Base-by-base conservation (phyloP, 2,797 vertebrate species). In the Carapus acus region DNA sequence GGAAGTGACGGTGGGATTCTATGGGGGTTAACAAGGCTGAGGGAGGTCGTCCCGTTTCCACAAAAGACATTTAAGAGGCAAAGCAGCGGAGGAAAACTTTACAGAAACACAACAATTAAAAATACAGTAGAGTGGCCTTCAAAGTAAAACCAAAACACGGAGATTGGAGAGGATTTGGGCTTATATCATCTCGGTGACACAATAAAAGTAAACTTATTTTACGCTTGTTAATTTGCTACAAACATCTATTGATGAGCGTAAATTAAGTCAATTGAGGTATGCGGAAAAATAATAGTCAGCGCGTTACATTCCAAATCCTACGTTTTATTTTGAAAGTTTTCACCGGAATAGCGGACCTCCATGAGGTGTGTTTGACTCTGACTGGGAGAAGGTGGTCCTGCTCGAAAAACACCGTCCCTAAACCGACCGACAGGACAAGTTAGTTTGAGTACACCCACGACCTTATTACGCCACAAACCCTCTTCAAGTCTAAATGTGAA, bases 1-100 rank as follows among this genome's bases (percentile, higher is more conserved):
- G 83, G 82, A 86, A 82, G 82, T 86, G 85, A 87, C 78, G 75
- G 58, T 29, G 58, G 66, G 48, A 62, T 50, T 63, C 69, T 71
- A 59, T 69, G 64, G 73, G 77, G 31, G 82, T 78, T 80, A 80
- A 69, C 75, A 73, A 67, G 80, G 58, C 77, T 57, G 66, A 71
- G 67, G 77, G 77, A 84, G 80, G 78, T 83, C 79, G 71, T 74
- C 61, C 53, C 39, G 47, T 71, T 68, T 71, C 66, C 64, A 68
- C 65, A 69, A 65, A 74, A 82, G 72, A 79, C 74, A 59, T 65
- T 33, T 73, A 50, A 73, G 63, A 64, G 70, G 65, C 65, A 69
- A 49, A 67, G 39, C 17, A 58, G 39, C 53, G 31, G 22, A 20
- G 14, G 65, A 60, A 65, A 1, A 49, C 1, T 27, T 2, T 1